Evolutionary conservation across 2,113 vertebrate species (phyloP).

Genomic region (Hippocampus abdominalis): DNA sequence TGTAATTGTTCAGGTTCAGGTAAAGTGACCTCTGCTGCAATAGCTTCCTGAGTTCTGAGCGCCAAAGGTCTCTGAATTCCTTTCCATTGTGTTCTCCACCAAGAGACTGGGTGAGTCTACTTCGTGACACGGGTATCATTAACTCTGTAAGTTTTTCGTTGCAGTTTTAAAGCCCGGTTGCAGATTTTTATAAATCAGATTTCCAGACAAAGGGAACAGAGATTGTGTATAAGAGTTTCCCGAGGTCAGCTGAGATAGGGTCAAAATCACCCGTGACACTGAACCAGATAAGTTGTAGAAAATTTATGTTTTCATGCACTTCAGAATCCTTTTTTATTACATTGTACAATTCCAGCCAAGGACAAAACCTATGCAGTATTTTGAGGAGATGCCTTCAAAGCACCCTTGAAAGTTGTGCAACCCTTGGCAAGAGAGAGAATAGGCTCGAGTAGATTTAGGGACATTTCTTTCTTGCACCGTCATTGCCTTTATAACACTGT

Average conservation of each 20-base stretch:
- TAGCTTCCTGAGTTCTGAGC: slow-evolving; percentile 8
- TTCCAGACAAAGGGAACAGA: not conserved
- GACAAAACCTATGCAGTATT: too few relatives aligned
- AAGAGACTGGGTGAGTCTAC: not conserved
- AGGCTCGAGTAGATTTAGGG: too few relatives aligned
- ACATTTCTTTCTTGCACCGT: too few relatives aligned
- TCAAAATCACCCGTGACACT: not conserved
- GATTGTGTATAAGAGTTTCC: not conserved
- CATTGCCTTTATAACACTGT: too few relatives aligned
- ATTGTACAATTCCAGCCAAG: too few relatives aligned
- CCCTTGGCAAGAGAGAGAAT: too few relatives aligned
- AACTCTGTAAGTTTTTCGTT: not conserved
- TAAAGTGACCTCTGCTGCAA: slow-evolving; percentile 28
- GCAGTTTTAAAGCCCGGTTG: not conserved
- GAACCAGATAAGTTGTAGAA: too few relatives aligned
- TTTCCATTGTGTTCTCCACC: slow-evolving; percentile 33
- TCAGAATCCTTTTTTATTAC: not conserved
- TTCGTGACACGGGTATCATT: not conserved
- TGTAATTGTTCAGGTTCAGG: slow-evolving; percentile 21
- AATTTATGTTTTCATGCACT: not conserved
- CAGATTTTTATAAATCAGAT: not conserved
- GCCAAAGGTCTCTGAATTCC: slow-evolving; percentile 12
- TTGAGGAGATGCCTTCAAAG: too few relatives aligned
- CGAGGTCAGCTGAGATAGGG: not conserved
- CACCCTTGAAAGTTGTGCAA: too few relatives aligned